Evolutionary conservation across 2,797 vertebrate species (phyloP).

Genomic region (Chanos chanos): DNA sequence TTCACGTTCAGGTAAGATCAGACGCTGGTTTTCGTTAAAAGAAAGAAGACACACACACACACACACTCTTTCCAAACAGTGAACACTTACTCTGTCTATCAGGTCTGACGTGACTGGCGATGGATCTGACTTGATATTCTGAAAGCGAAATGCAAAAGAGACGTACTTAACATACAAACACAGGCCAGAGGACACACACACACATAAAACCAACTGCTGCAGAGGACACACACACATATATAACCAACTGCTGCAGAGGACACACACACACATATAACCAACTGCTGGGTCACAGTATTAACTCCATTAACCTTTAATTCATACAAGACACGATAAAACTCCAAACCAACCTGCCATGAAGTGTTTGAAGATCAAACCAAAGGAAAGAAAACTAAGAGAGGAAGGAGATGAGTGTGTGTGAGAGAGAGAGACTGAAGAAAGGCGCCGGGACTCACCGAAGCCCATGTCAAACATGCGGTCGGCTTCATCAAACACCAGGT

Average conservation of each 20-base stretch:
- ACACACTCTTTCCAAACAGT: neutral
- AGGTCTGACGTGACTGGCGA: slow-evolving; percentile 94
- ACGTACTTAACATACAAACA: neutral
- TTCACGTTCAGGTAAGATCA: neutral
- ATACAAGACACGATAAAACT: too few species aligned
- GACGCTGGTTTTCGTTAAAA: neutral
- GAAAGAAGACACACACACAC: neutral
- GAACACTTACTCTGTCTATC: slow-evolving; percentile 92
- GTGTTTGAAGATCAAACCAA: too few species aligned
- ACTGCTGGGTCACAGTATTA: too few species aligned
- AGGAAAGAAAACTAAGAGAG: neutral
- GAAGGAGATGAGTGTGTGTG: neutral
- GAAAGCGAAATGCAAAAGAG: slow-evolving; percentile 35
- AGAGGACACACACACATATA: too few species aligned
- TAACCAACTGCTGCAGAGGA: too few species aligned
- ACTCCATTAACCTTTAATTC: too few species aligned
- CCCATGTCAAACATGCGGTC: slow-evolving; percentile 99
- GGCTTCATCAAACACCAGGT: slow-evolving; percentile 98
- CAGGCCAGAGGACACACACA: too few species aligned
- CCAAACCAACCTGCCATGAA: too few species aligned
- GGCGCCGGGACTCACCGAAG: slow-evolving; percentile 86
- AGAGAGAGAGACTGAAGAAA: too few species aligned
- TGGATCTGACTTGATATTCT: slow-evolving; percentile 97
- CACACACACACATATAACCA: too few species aligned
- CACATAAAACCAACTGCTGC: too few species aligned